Evolutionary conservation across 2,113 vertebrate genomes (phyloP), one percentile per base, ranked within the genome.

Genomic region (Mobula hypostoma): DNA sequence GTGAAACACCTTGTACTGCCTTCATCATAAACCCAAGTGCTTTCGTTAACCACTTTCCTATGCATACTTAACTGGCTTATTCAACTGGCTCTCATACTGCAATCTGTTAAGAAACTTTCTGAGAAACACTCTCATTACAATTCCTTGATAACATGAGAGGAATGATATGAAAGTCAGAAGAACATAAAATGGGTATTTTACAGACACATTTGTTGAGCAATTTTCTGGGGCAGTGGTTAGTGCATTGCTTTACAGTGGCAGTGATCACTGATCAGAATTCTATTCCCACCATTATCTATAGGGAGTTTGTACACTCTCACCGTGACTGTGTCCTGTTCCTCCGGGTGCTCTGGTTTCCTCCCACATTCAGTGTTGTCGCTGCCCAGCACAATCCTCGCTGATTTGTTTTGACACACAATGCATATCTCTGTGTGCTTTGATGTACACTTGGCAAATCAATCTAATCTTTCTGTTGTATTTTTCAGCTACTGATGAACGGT

Each of bases 401-500:
- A 48, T 48, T 48, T 48, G 48, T 48, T 48, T 48, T 48, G 48
- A 48, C 48, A 48, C 48, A 48, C 48, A 48, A 48, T 48, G 48
- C 48, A 48, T 48, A 48, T 48, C 48, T 48, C 48, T 48, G 48
- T 48, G 48, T 48, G 48, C 48, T 48, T 48, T 48, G 48, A 48
- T 48, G 48, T 48, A 48, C 48, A 48, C 48, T 2, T 48, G 48
- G 48, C 48, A 48, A 2, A 48, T 48, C 1, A 2, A 48, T 48
- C 48, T 48, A 2, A 48, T 48, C 48, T 48, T 48, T 48, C 80
- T 32, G 94, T 94, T 93, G 6, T 11, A 56, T 83, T 2, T 96
- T 96, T 21, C 96, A 99, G 99, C 97, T 96, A 95, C 96, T 2
- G 98, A 98, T 94, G 98, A 99, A 95, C 98, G 99, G 79, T 99